Evolutionary conservation across 1,140 invertebrate species (phyloP).

Genomic region (Hestina assimilis): DNA sequence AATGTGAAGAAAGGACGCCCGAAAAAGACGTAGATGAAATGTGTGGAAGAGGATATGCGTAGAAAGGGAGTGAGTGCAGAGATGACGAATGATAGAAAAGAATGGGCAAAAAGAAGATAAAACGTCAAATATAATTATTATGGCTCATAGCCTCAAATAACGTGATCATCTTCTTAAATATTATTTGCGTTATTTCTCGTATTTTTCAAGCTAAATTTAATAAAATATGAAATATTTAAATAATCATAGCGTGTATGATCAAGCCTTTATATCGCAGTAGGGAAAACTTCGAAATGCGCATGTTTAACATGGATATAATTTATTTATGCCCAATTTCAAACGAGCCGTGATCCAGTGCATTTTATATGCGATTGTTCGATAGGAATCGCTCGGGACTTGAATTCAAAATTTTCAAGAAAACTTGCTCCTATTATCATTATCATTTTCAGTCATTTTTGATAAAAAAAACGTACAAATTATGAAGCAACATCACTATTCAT

Average conservation of each 20-base stretch:
- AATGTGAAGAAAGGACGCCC: too few relatives aligned
- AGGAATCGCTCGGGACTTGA: slow-evolving; percentile 11
- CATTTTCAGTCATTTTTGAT: too few relatives aligned
- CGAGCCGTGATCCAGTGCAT: slow-evolving; percentile 17
- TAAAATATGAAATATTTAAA: neutral
- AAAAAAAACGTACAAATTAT: too few relatives aligned
- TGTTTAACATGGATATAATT: slow-evolving; percentile 15
- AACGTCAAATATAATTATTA: too few relatives aligned
- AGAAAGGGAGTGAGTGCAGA: too few relatives aligned
- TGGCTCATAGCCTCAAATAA: too few relatives aligned
- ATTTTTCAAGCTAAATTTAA: neutral
- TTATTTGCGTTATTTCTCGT: neutral
- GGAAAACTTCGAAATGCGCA: slow-evolving; percentile 10
- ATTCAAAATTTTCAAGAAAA: slow-evolving; percentile 5
- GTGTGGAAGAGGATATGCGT: too few relatives aligned
- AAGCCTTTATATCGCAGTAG: neutral
- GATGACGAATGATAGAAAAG: too few relatives aligned
- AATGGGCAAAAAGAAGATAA: too few relatives aligned
- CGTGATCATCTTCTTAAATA: neutral
- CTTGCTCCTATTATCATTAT: neutral
- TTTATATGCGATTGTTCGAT: slow-evolving; percentile 20
- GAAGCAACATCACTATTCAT: too few relatives aligned
- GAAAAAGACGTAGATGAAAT: too few relatives aligned
- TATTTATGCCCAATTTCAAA: slow-evolving; percentile 15
- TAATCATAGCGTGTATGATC: neutral